Percentiles rank a stretch among this genome's conserved stretches.
Conservation (phyloP, 1,140 invertebrate species). For the Drosophila miranda region DNA sequence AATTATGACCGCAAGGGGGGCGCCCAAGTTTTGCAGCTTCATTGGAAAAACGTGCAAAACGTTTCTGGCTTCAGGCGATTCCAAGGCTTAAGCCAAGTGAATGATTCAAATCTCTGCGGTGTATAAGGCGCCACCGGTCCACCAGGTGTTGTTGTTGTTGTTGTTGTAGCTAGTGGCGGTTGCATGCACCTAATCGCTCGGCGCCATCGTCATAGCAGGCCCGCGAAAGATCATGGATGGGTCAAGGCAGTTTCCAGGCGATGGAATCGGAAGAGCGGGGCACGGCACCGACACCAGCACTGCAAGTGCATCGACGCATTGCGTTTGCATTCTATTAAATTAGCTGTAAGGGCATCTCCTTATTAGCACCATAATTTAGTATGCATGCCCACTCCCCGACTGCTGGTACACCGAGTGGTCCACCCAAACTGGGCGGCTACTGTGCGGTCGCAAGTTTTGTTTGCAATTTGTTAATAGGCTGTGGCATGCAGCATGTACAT, state of each 20-base stretch:
- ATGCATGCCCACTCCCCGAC: conserved; percentile 63
- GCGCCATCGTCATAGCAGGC: conserved; percentile 56
- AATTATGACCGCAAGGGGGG: conserved; percentile 68
- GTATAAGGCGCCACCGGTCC: conserved; percentile 61
- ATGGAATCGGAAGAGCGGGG: conserved; percentile 6
- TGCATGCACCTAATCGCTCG: conserved; percentile 71
- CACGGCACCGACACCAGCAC: background rate
- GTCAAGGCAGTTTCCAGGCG: conserved; percentile 55
- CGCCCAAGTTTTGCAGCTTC: conserved; percentile 54
- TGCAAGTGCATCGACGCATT: conserved; percentile 66
- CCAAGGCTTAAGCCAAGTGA: conserved; percentile 64
- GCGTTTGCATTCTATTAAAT: conserved; percentile 73
- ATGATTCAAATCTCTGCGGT: conserved; percentile 68
- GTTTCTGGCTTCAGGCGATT: conserved; percentile 51
- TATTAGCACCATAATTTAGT: conserved; percentile 72
- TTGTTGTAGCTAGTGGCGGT: conserved; percentile 30
- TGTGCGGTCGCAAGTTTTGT: conserved; percentile 69
- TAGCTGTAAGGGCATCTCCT: conserved; percentile 68
- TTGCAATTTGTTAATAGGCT: conserved; percentile 79
- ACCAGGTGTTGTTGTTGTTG: conserved; percentile 3
- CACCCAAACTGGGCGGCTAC: conserved; percentile 38
- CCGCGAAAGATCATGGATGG: conserved; percentile 34
- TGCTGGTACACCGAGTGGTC: background rate
- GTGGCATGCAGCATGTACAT: conserved; percentile 75
- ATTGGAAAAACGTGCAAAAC: conserved; percentile 79